Evolutionary conservation across 2,888 invertebrate species (phyloP), one percentile per base, ranked within the genome.

Genomic region (Tenthredo distinguenda): DNA sequence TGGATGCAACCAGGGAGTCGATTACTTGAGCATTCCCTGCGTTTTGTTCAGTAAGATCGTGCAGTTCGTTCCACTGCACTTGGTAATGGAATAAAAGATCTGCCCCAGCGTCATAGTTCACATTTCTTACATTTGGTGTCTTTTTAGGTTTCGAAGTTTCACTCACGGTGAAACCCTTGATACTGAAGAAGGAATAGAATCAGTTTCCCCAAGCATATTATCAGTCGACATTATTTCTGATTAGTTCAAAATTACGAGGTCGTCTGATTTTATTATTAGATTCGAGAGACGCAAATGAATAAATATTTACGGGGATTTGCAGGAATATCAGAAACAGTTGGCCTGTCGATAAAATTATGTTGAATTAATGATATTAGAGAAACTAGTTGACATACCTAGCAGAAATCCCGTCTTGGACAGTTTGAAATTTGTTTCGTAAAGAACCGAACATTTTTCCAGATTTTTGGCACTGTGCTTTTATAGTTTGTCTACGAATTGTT

Each of bases 11-110:
- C 1, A 93, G 86, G 2, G 89, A 88, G 88, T 95, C 95, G 1
- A 96, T 96, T 77, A 94, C 94, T 89, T 94, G 95, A 10, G 97
- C 96, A 89, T 94, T 94, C 43, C 91, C 91, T 0, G 95, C 94
- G 91, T 96, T 97, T 82, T 94, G 94, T 89, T 97, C 97, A 1
- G 96, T 96, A 86, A 95, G 94, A 87, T 95, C 94, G 88, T 97
- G 97, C 74, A 97, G 91, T 88, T 96, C 95, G 26, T 95, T 95
- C 97, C 97, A 97, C 87, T 96, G 94, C 76, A 95, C 94, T 92
- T 97, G 96, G 92, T 96, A 97, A 92, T 96, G 96, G 87, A 95
- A 95, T 77, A 97, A 92, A 86, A 97, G 93, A 87, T 95, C 96
- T 50, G 96, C 96, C 6, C 97, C 97, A 88, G 96, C 96, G 90